phyloP scores from a whole-genome alignment of 2,113 vertebrate species.

The Phylloscopus trochiloides region DNA sequence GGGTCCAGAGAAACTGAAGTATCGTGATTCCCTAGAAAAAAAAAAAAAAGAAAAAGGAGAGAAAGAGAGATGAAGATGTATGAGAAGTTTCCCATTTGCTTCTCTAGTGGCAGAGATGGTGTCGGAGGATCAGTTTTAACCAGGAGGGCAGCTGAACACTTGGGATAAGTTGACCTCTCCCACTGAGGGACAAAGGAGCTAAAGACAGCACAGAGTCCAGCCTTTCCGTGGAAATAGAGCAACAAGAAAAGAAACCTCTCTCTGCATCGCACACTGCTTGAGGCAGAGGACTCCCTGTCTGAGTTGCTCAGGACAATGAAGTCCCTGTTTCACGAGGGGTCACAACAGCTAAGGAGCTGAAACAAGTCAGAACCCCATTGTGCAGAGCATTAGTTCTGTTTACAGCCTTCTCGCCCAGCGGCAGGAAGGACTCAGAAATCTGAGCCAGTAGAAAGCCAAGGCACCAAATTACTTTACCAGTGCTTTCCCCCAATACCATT shows the following conservation, averaged over 20 bases:
- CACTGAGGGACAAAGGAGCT: conserved; percentile 64
- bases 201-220: conserved; percentile 64
- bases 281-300: conserved; percentile 68
- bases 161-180: conserved; percentile 53
- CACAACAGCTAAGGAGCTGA: conserved; percentile 65
- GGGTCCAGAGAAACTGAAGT: not conserved
- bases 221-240: conserved; percentile 63
- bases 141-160: conserved; percentile 51
- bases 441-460: not conserved
- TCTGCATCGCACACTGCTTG: conserved; percentile 51
- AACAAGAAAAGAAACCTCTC: conserved; percentile 52
- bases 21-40: not conserved
- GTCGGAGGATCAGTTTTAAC: not conserved
- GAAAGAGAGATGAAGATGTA: not conserved
- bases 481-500: not conserved
- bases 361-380: conserved; percentile 64
- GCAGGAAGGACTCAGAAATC: not conserved
- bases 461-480: not conserved
- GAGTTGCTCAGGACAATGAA: conserved; percentile 68
- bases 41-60: not conserved
- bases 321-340: conserved; percentile 71
- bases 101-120: not conserved
- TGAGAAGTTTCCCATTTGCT: not conserved
- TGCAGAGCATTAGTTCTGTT: conserved; percentile 42
- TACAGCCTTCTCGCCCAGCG: conserved; percentile 3